Conservation (phyloP, 1,140 invertebrate genomes). For the Leucophenga varia region DNA sequence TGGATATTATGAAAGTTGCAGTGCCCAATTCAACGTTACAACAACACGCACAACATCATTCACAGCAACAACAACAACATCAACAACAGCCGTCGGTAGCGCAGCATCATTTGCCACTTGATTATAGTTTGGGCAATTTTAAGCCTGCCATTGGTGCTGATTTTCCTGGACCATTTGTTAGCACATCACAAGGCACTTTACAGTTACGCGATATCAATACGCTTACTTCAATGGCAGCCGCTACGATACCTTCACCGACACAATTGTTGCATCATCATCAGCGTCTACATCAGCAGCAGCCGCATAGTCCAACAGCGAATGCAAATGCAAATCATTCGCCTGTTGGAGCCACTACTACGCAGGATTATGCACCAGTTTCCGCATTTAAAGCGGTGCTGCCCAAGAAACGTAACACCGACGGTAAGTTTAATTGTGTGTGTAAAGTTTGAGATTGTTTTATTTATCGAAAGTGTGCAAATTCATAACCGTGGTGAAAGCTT, state of each 20-base stretch:
- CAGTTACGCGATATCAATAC: constrained; percentile 48
- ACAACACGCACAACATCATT: constrained; percentile 16
- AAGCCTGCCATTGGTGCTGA: constrained; percentile 49
- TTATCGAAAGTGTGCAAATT: no score
- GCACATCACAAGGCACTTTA: constrained; percentile 28
- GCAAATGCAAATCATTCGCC: constrained; percentile 24
- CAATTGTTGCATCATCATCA: constrained; percentile 50
- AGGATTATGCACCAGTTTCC: constrained; percentile 50
- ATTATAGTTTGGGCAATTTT: constrained; percentile 51
- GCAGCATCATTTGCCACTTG: constrained; percentile 45
- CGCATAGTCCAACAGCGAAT: no score
- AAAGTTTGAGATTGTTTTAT: no score
- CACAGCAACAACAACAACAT: constrained; percentile 27
- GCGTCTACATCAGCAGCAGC: no score
- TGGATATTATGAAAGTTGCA: constrained; percentile 50
- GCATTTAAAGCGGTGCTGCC: constrained; percentile 52
- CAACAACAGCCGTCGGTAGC: constrained; percentile 36
- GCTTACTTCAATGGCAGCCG: constrained; percentile 38
- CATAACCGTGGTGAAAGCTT: constrained; percentile 2
- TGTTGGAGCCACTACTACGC: constrained; percentile 32
- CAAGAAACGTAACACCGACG: constrained; percentile 50
- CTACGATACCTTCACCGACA: constrained; percentile 46
- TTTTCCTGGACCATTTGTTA: constrained; percentile 42
- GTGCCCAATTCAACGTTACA: constrained; percentile 14
- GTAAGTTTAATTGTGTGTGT: constrained; percentile 29